A percentile compares a stretch with the other conserved stretches of the same genome.
Conservation (phyloP, 2,888 invertebrate species). For the Lingula anatina region DNA sequence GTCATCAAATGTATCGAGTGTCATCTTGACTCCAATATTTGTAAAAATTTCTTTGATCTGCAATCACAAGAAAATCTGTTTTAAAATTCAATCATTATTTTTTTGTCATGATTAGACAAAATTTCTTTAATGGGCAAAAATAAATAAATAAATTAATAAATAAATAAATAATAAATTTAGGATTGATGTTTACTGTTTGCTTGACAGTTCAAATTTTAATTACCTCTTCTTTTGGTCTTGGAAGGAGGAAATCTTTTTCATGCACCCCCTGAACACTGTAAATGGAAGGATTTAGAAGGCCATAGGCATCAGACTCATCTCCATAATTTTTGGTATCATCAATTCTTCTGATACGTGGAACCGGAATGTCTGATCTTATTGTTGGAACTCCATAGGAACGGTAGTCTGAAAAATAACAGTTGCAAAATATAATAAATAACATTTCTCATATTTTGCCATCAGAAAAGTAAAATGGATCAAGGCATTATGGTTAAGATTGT, state of each 20-base stretch:
- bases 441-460: no score
- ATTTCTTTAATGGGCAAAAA: not conserved
- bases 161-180: no score
- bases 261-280: slow-evolving; percentile 41
- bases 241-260: slow-evolving; percentile 44
- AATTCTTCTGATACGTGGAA: slow-evolving; percentile 39
- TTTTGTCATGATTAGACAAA: not conserved
- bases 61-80: slow-evolving; percentile 5
- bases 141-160: not conserved
- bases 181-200: no score
- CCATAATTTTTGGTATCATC: slow-evolving; percentile 46
- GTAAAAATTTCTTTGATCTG: slow-evolving; percentile 43
- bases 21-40: slow-evolving; percentile 41
- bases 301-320: slow-evolving; percentile 44
- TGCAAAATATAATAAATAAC: no score
- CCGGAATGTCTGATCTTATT: slow-evolving; percentile 42
- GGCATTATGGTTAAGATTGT: no score
- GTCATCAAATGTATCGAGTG: slow-evolving; percentile 38
- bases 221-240: slow-evolving; percentile 43
- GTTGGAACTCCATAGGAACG: slow-evolving; percentile 48
- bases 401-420: slow-evolving; percentile 31
- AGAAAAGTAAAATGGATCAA: no score
- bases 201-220: no score
- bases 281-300: slow-evolving; percentile 44
- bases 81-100: not conserved